Evolutionary conservation across 2,888 invertebrate genomes (phyloP), one percentile per base, ranked within the genome.

Genomic region (Dioctria rufipes): DNA sequence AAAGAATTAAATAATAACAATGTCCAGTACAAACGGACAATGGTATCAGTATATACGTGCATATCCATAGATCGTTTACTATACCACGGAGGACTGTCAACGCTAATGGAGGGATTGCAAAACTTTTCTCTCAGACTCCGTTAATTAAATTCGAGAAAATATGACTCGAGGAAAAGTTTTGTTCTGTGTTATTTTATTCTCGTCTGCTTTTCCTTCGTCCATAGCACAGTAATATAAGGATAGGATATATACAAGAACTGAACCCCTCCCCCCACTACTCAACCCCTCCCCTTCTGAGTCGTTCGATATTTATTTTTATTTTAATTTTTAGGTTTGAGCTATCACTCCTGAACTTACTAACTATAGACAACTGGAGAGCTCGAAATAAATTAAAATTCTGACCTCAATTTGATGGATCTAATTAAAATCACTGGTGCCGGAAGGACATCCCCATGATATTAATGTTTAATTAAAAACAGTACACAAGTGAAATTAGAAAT

Each of bases 141-240:
- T 43, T 66, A 66, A 66, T 66, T 66, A 66, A 66, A 66, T 66
- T 46, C 66, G 46, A 43, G 46, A 66, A 66, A 66, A 66, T 66
- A 66, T 66, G 46, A 66, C 66, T 66, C 13, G 61, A 61, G 37
- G 25, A 61, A 61, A 61, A 39, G 37, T 61, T 61, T 61, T 5
- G 4, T 61, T 61, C 25, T 4, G 8, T 61, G 5, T 61, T 13
- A 11, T n/a, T 8, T 60, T 60, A 60, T 2, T 8, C 8, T 39
- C 61, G 37, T 61, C 11, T 39, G 61, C 3, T 4, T 5, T 4
- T 5, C 40, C 60, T 6, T 46, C 5, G 49, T 6, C 49, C 60
- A 25, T 25, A 25, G 25, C 25, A 25, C 25, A 25, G 25, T 25
- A 25, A 25, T 25, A 25, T 25, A 2, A 25, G 25, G 2, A 25